A percentile compares a stretch with the other conserved stretches of the same genome.
phyloP scores from a whole-genome alignment of 1,140 invertebrate species.

The Zeugodacus cucurbitae region DNA sequence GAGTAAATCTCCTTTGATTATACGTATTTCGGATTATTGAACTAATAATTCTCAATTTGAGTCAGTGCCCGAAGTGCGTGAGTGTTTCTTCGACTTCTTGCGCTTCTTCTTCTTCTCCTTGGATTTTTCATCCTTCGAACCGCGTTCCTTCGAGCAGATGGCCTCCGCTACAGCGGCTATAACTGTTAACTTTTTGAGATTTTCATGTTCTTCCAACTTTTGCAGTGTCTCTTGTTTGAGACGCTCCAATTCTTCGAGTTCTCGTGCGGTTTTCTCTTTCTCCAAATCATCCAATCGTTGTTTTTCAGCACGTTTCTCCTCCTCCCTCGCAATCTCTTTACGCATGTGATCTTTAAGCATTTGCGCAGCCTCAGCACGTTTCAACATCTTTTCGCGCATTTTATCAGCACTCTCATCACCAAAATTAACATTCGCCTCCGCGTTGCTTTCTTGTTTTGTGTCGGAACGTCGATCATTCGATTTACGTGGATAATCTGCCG shows the following conservation, averaged over 20 bases:
- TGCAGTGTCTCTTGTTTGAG: constrained; percentile 60
- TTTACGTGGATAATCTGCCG: constrained; percentile 41
- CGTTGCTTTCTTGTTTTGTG: constrained; percentile 23
- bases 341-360: constrained; percentile 71
- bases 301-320: constrained; percentile 65
- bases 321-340: constrained; percentile 67
- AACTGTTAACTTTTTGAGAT: constrained; percentile 41
- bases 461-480: constrained; percentile 32
- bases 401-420: constrained; percentile 51
- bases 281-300: constrained; percentile 59
- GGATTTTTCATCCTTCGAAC: constrained; percentile 49
- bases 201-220: constrained; percentile 61
- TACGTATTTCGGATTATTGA: not conserved
- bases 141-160: constrained; percentile 37
- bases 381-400: constrained; percentile 66
- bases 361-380: constrained; percentile 66
- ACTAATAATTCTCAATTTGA: constrained; percentile 30
- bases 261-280: constrained; percentile 59
- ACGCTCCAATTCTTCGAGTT: constrained; percentile 60
- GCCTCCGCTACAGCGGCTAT: constrained; percentile 40
- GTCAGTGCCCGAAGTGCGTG: constrained; percentile 47
- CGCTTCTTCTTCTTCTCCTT: constrained; percentile 68
- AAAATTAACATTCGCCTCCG: not conserved
- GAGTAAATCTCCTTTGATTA: not conserved
- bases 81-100: constrained; percentile 67